These are phyloP conservation scores for Amblyjoppa proteus DNA, from an alignment of 2,888 invertebrate genomes.

Conservation along the genomic window DNA sequence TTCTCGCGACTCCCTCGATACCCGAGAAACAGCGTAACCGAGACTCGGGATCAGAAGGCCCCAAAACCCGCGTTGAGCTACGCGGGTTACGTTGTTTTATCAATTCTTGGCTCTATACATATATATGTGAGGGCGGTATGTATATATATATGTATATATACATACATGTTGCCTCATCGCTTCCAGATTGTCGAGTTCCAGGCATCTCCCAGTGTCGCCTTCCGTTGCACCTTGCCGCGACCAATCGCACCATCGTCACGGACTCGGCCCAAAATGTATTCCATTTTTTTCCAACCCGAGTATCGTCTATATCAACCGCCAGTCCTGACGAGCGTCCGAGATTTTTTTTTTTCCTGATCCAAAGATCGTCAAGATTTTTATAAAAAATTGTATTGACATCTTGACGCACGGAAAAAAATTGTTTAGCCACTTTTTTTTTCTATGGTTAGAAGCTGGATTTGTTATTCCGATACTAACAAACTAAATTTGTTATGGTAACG, in stretches of 20 bases:
- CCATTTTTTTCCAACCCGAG: slow-evolving; percentile 11
- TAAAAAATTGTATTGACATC: too few species aligned
- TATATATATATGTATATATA: too few species aligned
- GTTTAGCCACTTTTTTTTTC: too few species aligned
- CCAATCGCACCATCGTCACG: slow-evolving; percentile 6
- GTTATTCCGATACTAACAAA: too few species aligned
- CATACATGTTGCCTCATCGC: slow-evolving; percentile 37
- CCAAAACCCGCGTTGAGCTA: too few species aligned
- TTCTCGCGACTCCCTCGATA: slow-evolving; percentile 28
- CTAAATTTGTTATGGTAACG: too few species aligned
- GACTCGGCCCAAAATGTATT: not conserved
- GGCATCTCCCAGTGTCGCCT: slow-evolving; percentile 59
- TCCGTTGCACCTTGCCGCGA: slow-evolving; percentile 41
- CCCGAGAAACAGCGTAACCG: not conserved
- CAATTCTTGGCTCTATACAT: too few species aligned
- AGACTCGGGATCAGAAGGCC: too few species aligned
- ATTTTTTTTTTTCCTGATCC: not conserved
- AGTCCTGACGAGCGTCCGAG: not conserved
- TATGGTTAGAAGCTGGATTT: too few species aligned
- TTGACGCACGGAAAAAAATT: too few species aligned
- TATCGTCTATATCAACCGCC: slow-evolving; percentile 37
- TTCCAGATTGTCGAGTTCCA: slow-evolving; percentile 56
- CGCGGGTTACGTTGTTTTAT: too few species aligned
- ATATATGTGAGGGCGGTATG: too few species aligned
- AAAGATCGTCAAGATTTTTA: not conserved